Conservation (phyloP, 30 jellyfish, hydroid and myxozoan species). For the Aurelia sp. region DNA sequence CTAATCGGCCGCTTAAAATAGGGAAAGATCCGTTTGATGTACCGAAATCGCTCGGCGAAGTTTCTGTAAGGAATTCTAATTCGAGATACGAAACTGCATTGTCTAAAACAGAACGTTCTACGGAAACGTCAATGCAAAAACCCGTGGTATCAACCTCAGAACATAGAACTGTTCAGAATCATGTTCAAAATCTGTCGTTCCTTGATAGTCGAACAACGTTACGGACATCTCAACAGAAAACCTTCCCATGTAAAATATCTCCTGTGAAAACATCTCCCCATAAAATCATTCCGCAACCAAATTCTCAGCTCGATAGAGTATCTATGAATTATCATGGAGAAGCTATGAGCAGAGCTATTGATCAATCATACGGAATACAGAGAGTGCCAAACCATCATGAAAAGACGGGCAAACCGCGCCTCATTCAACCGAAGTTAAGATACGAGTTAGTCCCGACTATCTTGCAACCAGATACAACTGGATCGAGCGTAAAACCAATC, state of each 20-base stretch:
- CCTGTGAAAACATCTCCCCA: too few relatives aligned
- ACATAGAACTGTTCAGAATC: too few relatives aligned
- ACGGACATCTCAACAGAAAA: too few relatives aligned
- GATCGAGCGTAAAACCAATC: slow-evolving; percentile 29
- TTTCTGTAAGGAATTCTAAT: too few relatives aligned
- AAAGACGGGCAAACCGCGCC: slow-evolving; percentile 25
- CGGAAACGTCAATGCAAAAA: too few relatives aligned
- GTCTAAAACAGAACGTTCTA: too few relatives aligned
- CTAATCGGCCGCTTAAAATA: slow-evolving; percentile 20
- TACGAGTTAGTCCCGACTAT: slow-evolving; percentile 54
- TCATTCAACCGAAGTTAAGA: slow-evolving; percentile 47
- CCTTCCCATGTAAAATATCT: too few relatives aligned
- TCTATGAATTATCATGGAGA: neutral
- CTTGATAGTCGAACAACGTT: too few relatives aligned
- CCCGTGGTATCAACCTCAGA: too few relatives aligned
- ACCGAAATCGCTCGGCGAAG: neutral
- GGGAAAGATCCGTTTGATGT: slow-evolving; percentile 16
- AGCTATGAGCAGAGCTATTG: neutral
- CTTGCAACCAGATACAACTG: slow-evolving; percentile 47
- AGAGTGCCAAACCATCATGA: neutral
- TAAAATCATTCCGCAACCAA: slow-evolving; percentile 45
- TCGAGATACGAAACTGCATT: too few relatives aligned
- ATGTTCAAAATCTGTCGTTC: too few relatives aligned
- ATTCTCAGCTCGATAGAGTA: neutral
- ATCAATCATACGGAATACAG: neutral